Evolutionary conservation across 2,113 vertebrate genomes (phyloP), one percentile per base, ranked within the genome.

Genomic region (Riparia riparia): DNA sequence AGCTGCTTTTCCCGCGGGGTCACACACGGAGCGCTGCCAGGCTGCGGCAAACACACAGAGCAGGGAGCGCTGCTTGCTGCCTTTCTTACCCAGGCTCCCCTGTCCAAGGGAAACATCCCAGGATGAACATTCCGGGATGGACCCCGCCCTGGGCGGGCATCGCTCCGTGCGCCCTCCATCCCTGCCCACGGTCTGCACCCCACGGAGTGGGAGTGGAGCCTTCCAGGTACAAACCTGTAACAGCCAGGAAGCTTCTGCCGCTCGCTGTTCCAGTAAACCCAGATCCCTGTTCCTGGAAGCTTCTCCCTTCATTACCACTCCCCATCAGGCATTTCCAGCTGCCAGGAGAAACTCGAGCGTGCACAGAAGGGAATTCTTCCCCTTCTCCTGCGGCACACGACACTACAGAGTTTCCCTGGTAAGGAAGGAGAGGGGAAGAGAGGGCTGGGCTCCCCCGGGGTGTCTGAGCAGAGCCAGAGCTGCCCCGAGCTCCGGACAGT

Each of bases 191-290:
- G 6, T 2, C 10, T 18, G 7, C 39, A 37, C 2, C 60, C 7
- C 26, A 16, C 47, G 32, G 15, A 17, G 9, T 6, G 24, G 39
- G 37, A 25, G n/a, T 1, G 10, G 51, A 61, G 14, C 0, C 4
- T 10, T 39, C 54, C 37, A 15, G 49, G 32, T 34, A 2, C 37
- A 50, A 60, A 15, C 24, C 34, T 29, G 20, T 6, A 24, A 25
- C 14, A 7, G 44, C 7, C 28, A 4, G 1, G 6, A 11, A 6
- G 28, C 29, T 34, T 12, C 8, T 16, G 1, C 0, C 0, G 10
- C 32, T 28, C 1, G 0, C 45, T 25, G 14, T 28, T 8, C 22
- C 4, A 0, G 18, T 3, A 44, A 50, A 19, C 2, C 12, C 10
- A 1, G 9, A 12, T 32, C 41, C 51, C 49, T 4, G 13, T 20